Evolutionary conservation across 2,888 invertebrate species (phyloP).

Genomic region (Dromius quadrimaculatus): DNA sequence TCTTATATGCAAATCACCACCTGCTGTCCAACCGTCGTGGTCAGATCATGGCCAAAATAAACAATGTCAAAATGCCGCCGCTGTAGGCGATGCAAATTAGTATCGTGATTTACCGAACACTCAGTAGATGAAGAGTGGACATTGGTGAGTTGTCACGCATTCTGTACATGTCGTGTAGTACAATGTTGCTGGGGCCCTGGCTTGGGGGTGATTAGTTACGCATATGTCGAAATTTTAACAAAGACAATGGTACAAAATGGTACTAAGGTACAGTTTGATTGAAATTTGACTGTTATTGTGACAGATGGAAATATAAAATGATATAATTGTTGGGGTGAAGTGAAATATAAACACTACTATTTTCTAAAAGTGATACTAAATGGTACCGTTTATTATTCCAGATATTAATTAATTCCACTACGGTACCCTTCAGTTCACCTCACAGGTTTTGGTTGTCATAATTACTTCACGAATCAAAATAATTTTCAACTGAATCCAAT

Average conservation of each 20-base stretch:
- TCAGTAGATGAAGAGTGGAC: constrained; percentile 7
- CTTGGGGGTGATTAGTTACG: constrained; percentile 2
- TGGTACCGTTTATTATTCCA: too few relatives aligned
- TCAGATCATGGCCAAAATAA: constrained; percentile 35
- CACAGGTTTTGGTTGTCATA: too few relatives aligned
- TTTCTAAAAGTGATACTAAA: too few relatives aligned
- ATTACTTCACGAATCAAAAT: too few relatives aligned
- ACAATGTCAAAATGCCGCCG: constrained; percentile 7
- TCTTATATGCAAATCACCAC: constrained; percentile 42
- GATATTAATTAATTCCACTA: too few relatives aligned
- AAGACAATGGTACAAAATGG: neutral
- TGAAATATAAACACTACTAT: too few relatives aligned
- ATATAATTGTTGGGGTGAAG: neutral
- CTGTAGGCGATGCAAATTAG: constrained; percentile 11
- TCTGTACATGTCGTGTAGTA: neutral
- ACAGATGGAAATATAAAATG: neutral
- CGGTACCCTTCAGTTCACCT: too few relatives aligned
- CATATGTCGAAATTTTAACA: constrained; percentile 1
- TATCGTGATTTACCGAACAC: constrained; percentile 5
- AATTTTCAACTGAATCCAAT: too few relatives aligned
- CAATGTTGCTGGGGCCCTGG: too few relatives aligned
- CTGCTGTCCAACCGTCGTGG: constrained; percentile 37
- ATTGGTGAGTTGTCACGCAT: neutral
- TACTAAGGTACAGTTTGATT: neutral
- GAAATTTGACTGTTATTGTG: neutral